Conservation (phyloP, 2,113 vertebrate genomes). For the Bettongia penicillata region DNA sequence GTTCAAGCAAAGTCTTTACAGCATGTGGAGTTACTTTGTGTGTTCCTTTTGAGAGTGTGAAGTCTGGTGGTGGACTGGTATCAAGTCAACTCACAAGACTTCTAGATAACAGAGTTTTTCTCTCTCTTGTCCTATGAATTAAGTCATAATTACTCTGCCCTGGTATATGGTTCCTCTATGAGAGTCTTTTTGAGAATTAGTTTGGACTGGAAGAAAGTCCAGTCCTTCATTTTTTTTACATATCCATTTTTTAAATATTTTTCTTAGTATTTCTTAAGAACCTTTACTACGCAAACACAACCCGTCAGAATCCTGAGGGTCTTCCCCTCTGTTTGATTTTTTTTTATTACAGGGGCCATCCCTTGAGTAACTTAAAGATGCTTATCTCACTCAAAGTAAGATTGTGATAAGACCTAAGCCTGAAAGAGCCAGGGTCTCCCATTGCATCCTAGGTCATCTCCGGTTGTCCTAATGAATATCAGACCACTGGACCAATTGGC, state of each 20-base stretch:
- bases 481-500: no score
- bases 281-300: constrained; percentile 46
- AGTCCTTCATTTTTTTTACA: neutral
- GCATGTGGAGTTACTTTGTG: neutral
- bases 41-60: neutral
- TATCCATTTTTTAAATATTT: constrained; percentile 67
- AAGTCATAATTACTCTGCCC: neutral
- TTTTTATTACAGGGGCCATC: no score
- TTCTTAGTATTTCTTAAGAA: constrained; percentile 77
- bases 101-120: neutral
- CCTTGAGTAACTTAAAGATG: no score
- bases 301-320: no score
- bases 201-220: neutral
- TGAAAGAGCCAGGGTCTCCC: no score
- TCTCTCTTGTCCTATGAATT: neutral
- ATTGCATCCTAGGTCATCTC: no score
- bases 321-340: no score
- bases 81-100: neutral
- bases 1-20: neutral
- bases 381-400: no score
- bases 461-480: no score
- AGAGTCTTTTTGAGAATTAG: neutral
- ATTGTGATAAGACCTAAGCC: no score
- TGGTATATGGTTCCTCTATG: neutral
- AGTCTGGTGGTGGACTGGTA: neutral